Evolutionary conservation across 2,797 vertebrate species (phyloP).

Genomic region (Hyperoplus lanceolatus): DNA sequence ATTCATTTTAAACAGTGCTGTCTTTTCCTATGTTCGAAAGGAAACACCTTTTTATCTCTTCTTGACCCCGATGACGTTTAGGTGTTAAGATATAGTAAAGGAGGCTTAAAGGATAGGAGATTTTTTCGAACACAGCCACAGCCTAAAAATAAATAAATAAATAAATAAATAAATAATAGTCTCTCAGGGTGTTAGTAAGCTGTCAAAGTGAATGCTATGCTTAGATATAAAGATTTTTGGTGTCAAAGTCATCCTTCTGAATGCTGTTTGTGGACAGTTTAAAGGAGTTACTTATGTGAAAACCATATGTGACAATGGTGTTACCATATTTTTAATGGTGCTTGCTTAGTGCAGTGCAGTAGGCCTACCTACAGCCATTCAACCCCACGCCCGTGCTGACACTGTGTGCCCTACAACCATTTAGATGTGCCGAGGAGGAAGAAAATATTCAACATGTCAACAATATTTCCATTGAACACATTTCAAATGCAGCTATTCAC

Average conservation of each 20-base stretch:
- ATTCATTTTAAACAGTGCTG: too few relatives aligned
- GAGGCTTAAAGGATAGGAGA: background rate
- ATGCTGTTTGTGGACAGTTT: background rate
- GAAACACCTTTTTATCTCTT: too few relatives aligned
- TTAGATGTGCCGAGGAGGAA: too few relatives aligned
- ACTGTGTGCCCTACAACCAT: background rate
- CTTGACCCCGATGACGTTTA: too few relatives aligned
- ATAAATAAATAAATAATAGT: too few relatives aligned
- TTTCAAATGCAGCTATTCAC: too few relatives aligned
- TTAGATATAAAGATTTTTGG: background rate
- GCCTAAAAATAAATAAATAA: background rate
- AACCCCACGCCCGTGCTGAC: background rate
- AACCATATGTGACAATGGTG: background rate
- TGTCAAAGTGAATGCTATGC: background rate
- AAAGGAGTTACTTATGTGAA: background rate
- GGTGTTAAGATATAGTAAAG: too few relatives aligned
- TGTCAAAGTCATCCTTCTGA: background rate
- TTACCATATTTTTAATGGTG: background rate
- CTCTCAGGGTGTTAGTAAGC: too few relatives aligned
- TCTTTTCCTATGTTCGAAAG: too few relatives aligned
- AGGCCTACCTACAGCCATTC: background rate
- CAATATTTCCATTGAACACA: too few relatives aligned
- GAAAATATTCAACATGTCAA: too few relatives aligned
- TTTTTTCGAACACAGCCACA: background rate
- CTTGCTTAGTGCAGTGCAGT: background rate